Conservation (phyloP, 2,888 invertebrate species). For the Nudaria mundana region DNA sequence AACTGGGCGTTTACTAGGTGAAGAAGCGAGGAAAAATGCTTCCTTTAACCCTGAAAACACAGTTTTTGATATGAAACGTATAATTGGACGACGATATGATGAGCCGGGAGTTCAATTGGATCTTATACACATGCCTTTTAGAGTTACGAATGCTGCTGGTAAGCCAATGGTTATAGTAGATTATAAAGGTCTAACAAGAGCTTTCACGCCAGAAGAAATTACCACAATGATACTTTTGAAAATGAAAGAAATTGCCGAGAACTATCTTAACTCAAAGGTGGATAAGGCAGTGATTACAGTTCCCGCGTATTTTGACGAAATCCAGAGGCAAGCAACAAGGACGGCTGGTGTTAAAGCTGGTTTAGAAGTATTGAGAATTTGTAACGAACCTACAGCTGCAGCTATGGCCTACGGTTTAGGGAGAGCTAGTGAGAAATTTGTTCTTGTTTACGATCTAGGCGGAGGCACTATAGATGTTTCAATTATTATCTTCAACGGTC, state of each 20-base stretch:
- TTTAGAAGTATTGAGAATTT: constrained; percentile 52
- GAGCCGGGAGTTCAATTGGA: constrained; percentile 59
- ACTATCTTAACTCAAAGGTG: constrained; percentile 46
- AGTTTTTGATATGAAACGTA: constrained; percentile 56
- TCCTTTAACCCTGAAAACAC: constrained; percentile 55
- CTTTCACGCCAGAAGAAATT: constrained; percentile 60
- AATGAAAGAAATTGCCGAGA: constrained; percentile 59
- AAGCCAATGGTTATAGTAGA: constrained; percentile 55
- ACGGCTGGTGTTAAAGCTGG: constrained; percentile 56
- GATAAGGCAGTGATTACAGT: constrained; percentile 63
- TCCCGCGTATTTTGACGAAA: constrained; percentile 61
- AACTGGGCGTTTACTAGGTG: constrained; percentile 53
- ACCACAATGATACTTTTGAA: constrained; percentile 59
- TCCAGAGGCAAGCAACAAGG: constrained; percentile 58
- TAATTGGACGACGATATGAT: constrained; percentile 58
- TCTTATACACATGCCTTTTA: constrained; percentile 53
- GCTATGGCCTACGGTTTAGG: constrained; percentile 58
- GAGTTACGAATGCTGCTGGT: constrained; percentile 52
- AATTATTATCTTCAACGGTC: constrained; percentile 46
- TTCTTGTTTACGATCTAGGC: constrained; percentile 61
- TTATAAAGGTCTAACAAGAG: constrained; percentile 46
- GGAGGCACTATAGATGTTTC: constrained; percentile 66
- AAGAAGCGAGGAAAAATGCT: constrained; percentile 57
- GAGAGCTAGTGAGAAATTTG: constrained; percentile 39
- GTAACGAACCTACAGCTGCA: constrained; percentile 63